Evolutionary conservation across 30 jellyfish, hydroid and myxozoan genomes (phyloP).

Genomic region (Phacellophora camtschatica): DNA sequence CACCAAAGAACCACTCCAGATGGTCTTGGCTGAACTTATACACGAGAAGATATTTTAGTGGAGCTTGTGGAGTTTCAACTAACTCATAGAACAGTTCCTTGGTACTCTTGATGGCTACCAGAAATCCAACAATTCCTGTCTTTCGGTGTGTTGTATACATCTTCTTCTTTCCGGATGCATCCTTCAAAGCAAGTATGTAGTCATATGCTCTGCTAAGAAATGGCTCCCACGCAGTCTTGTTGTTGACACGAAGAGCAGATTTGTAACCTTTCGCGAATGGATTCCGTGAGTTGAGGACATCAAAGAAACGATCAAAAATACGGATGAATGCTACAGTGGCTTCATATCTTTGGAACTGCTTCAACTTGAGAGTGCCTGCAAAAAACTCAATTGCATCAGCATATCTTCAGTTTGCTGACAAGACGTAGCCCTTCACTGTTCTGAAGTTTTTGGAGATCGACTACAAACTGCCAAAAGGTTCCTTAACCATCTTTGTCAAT

Average conservation of each 20-base stretch:
- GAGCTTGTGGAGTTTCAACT: slow-evolving; percentile 6
- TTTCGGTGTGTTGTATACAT: slow-evolving; percentile 13
- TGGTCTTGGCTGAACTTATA: slow-evolving; percentile 59
- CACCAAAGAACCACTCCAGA: slow-evolving; percentile 33
- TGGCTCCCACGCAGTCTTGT: slow-evolving; percentile 19
- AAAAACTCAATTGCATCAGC: slow-evolving; percentile 53
- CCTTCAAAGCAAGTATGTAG: slow-evolving; percentile 8
- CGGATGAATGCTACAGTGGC: slow-evolving; percentile 41
- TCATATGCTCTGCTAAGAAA: slow-evolving; percentile 11
- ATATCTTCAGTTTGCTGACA: slow-evolving; percentile 59
- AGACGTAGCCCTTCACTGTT: slow-evolving; percentile 55
- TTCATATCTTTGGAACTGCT: slow-evolving; percentile 24
- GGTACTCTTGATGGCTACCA: slow-evolving; percentile 20
- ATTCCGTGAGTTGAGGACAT: slow-evolving; percentile 60
- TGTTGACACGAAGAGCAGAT: neutral
- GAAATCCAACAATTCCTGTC: slow-evolving; percentile 42
- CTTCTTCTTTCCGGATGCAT: neutral
- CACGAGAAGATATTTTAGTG: slow-evolving; percentile 10
- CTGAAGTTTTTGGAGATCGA: slow-evolving; percentile 48
- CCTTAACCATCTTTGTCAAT: slow-evolving; percentile 37
- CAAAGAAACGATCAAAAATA: slow-evolving; percentile 42
- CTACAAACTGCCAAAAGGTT: slow-evolving; percentile 43
- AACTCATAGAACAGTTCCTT: neutral
- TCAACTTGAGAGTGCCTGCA: neutral
- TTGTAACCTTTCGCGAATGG: slow-evolving; percentile 64